Conservation (phyloP, 2,797 vertebrate genomes). For the Crax fasciolata region DNA sequence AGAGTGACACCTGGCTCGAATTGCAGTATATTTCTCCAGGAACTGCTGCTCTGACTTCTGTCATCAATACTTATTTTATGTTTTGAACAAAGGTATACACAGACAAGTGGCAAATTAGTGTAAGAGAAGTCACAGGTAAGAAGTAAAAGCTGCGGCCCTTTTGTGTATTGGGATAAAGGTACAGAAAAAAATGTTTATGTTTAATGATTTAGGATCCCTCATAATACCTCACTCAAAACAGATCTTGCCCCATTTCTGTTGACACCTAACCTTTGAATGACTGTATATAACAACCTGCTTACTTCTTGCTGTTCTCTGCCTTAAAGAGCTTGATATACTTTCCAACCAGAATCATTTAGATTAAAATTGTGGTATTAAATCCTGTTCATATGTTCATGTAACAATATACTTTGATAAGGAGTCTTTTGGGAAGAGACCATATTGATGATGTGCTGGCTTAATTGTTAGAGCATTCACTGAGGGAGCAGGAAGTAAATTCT, state of each 20-base stretch:
- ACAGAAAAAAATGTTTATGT: background rate
- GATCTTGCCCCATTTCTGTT: background rate
- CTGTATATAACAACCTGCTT: background rate
- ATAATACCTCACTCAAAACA: background rate
- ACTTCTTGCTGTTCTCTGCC: background rate
- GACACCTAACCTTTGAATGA: background rate
- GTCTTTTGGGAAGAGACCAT: background rate
- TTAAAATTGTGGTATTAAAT: background rate
- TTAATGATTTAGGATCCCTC: background rate
- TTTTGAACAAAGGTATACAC: background rate
- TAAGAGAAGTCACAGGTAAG: background rate
- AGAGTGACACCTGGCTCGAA: background rate
- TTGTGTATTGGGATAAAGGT: background rate
- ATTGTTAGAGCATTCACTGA: background rate
- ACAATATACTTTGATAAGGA: background rate
- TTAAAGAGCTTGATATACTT: background rate
- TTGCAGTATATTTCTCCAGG: background rate
- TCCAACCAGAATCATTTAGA: background rate
- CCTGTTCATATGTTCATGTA: background rate
- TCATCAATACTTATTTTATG: background rate
- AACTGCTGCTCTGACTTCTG: background rate
- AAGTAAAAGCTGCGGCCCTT: background rate
- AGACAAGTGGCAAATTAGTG: background rate
- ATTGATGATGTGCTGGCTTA: background rate
- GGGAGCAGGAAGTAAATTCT: background rate